These are phyloP conservation scores for Ceratina calcarata DNA, from an alignment of 1,140 invertebrate genomes.

Conservation along the genomic window DNA sequence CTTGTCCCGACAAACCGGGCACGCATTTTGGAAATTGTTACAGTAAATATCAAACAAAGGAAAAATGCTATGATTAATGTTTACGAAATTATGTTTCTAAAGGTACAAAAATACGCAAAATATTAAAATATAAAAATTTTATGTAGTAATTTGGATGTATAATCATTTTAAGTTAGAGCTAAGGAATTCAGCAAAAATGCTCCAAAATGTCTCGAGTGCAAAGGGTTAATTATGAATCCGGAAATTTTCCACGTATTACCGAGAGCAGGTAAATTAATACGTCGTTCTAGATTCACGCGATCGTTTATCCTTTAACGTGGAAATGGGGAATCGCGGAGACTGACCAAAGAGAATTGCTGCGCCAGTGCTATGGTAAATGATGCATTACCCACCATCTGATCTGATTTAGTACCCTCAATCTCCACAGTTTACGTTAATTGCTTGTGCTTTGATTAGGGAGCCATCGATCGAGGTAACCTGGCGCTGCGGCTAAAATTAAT, in stretches of 20 bases:
- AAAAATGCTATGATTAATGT: too few relatives aligned
- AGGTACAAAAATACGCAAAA: too few relatives aligned
- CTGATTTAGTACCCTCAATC: conserved; percentile 65
- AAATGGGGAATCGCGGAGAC: conserved; percentile 4
- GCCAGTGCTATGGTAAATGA: conserved; percentile 52
- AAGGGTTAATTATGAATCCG: too few relatives aligned
- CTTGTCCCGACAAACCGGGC: too few relatives aligned
- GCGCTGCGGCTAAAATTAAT: conserved; percentile 53
- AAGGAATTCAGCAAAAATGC: too few relatives aligned
- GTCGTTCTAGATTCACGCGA: background rate
- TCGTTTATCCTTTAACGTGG: background rate
- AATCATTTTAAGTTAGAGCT: too few relatives aligned
- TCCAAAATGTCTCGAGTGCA: too few relatives aligned
- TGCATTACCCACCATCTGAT: conserved; percentile 56
- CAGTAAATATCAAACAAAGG: too few relatives aligned
- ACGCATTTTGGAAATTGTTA: too few relatives aligned
- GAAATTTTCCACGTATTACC: background rate
- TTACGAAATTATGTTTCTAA: too few relatives aligned
- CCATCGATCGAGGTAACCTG: conserved; percentile 47
- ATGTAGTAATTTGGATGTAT: too few relatives aligned
- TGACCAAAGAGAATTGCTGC: conserved; percentile 42
- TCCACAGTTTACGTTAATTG: conserved; percentile 64
- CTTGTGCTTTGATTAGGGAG: conserved; percentile 56
- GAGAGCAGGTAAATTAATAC: background rate
- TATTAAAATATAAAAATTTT: too few relatives aligned